Percentiles rank a stretch among this genome's conserved stretches.
phyloP scores from a whole-genome alignment of 2,888 invertebrate genomes.

The Platynereis dumerilii region DNA sequence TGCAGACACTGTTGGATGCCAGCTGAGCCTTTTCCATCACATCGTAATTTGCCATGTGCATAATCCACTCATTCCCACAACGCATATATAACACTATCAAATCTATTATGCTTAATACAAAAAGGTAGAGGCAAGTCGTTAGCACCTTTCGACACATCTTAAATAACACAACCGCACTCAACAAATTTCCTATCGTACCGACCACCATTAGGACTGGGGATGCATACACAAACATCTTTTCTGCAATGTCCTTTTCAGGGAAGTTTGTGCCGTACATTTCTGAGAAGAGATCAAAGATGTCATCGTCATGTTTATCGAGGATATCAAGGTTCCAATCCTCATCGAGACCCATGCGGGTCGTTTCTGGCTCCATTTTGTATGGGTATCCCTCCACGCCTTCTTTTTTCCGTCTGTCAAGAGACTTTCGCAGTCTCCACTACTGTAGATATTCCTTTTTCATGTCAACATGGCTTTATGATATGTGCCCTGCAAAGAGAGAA shows the following conservation, averaged over 20 bases:
- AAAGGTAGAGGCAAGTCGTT: slow-evolving; percentile 58
- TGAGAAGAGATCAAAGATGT: slow-evolving; percentile 10
- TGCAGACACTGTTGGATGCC: slow-evolving; percentile 55
- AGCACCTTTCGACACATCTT: slow-evolving; percentile 50
- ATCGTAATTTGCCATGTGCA: slow-evolving; percentile 26
- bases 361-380: no score
- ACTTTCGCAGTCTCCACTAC: no score
- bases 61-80: slow-evolving; percentile 55
- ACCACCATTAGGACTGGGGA: slow-evolving; percentile 49
- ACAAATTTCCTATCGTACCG: slow-evolving; percentile 51
- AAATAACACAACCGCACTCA: slow-evolving; percentile 40
- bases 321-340: no score
- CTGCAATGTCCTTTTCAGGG: slow-evolving; percentile 16
- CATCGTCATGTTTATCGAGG: slow-evolving; percentile 10
- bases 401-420: no score
- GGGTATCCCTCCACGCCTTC: no score
- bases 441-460: no score
- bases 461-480: no score
- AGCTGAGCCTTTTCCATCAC: slow-evolving; percentile 38
- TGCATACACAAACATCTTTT: slow-evolving; percentile 39
- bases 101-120: slow-evolving; percentile 48
- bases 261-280: slow-evolving; percentile 9
- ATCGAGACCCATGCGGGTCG: no score
- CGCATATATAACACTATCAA: slow-evolving; percentile 51
- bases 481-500: no score